Evolutionary conservation across 2,888 invertebrate genomes (phyloP).

Genomic region (Clistopyga incitator): DNA sequence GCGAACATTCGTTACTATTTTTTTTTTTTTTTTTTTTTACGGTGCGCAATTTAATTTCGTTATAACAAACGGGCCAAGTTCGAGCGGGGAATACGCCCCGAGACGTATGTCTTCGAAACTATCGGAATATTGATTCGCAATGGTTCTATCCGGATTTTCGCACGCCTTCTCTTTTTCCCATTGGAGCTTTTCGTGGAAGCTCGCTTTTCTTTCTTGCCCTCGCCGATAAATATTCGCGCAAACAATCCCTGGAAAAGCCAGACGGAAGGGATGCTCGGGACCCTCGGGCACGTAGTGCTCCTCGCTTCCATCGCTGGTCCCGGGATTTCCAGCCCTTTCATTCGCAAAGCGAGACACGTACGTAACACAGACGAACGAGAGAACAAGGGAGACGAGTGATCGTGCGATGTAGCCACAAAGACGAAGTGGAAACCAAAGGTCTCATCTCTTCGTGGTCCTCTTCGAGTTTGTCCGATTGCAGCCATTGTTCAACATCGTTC

Average conservation of each 20-base stretch:
- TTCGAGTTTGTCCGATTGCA: constrained; percentile 43
- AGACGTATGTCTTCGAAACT: constrained; percentile 9
- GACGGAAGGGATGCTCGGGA: constrained; percentile 28
- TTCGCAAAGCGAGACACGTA: constrained; percentile 57
- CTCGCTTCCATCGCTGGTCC: neutral
- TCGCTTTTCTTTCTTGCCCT: constrained; percentile 11
- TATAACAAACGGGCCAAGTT: neutral
- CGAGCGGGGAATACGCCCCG: neutral
- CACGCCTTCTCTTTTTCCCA: neutral
- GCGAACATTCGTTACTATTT: neutral
- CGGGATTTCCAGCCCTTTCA: constrained; percentile 45
- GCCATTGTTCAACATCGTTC: constrained; percentile 40
- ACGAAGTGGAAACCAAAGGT: constrained; percentile 14
- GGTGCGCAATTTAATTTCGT: neutral
- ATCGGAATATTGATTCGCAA: constrained; percentile 27
- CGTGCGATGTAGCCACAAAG: neutral
- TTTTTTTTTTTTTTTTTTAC: neutral
- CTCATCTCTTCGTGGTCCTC: constrained; percentile 10
- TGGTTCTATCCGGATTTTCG: neutral
- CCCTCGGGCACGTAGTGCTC: constrained; percentile 27
- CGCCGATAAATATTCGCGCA: constrained; percentile 48
- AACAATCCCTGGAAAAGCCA: constrained; percentile 35
- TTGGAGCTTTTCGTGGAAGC: constrained; percentile 12
- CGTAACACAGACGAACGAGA: constrained; percentile 32
- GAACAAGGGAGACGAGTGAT: constrained; percentile 9